Evolutionary conservation across 2,113 vertebrate species (phyloP).

Genomic region (Prochilodus magdalenae): DNA sequence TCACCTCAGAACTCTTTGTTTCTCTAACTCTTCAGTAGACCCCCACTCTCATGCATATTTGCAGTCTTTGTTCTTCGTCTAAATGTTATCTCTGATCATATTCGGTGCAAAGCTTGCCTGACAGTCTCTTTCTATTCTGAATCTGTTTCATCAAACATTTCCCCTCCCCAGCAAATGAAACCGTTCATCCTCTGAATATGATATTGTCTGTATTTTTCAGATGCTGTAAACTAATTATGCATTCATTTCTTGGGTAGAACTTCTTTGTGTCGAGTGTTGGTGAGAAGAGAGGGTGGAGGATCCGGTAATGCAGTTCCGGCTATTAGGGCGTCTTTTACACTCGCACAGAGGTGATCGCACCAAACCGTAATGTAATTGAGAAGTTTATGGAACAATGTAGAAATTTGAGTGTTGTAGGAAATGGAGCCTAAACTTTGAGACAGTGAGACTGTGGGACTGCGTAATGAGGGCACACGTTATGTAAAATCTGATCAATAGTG

Average conservation of each 20-base stretch:
- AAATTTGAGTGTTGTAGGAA: neutral
- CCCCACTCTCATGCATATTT: slow-evolving; percentile 61
- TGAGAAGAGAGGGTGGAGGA: slow-evolving; percentile 35
- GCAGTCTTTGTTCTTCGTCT: slow-evolving; percentile 67
- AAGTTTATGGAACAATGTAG: slow-evolving; percentile 16
- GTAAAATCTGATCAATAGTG: neutral
- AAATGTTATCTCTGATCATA: slow-evolving; percentile 72
- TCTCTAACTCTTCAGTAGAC: slow-evolving; percentile 63
- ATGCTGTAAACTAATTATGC: slow-evolving; percentile 58
- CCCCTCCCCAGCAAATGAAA: slow-evolving; percentile 43
- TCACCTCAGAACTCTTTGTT: slow-evolving; percentile 67
- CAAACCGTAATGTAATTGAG: neutral
- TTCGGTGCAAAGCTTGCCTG: slow-evolving; percentile 60
- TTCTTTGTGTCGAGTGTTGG: slow-evolving; percentile 38
- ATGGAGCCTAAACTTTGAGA: slow-evolving; percentile 4
- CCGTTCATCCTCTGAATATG: slow-evolving; percentile 40
- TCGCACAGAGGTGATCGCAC: neutral
- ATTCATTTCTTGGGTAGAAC: slow-evolving; percentile 32
- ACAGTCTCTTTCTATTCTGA: slow-evolving; percentile 61
- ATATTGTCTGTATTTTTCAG: slow-evolving; percentile 49
- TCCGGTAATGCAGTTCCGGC: slow-evolving; percentile 42
- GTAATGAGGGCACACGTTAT: neutral
- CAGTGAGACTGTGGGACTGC: too few relatives aligned
- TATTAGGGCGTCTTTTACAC: slow-evolving; percentile 2
- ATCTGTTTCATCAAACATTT: slow-evolving; percentile 56